Evolutionary conservation across 2,797 vertebrate genomes (phyloP).

Genomic region (Lithobates pipiens): DNA sequence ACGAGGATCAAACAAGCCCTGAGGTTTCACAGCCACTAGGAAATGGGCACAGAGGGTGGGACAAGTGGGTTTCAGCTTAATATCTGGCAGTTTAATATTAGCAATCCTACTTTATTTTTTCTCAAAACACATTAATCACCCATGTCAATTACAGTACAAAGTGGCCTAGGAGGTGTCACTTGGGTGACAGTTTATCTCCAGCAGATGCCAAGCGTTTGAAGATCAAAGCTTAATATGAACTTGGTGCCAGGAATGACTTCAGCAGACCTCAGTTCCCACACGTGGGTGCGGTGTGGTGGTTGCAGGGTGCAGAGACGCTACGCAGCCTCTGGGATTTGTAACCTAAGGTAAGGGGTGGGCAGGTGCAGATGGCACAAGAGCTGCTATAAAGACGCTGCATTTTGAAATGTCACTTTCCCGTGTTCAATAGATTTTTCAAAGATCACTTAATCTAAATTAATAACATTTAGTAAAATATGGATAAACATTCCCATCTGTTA

Average conservation of each 20-base stretch:
- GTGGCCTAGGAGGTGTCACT: conserved; percentile 45
- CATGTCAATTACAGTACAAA: conserved; percentile 22
- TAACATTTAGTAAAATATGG: background rate
- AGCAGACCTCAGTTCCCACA: conserved; percentile 46
- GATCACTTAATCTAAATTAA: background rate
- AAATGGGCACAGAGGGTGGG: conserved; percentile 44
- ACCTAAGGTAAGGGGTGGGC: background rate
- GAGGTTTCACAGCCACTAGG: conserved; percentile 44
- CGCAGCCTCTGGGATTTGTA: conserved; percentile 19
- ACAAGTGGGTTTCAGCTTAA: conserved; percentile 22
- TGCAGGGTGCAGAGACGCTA: conserved; percentile 15
- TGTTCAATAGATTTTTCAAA: background rate
- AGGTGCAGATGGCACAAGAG: background rate
- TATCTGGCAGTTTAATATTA: conserved; percentile 39
- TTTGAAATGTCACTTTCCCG: background rate
- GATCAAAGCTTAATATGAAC: conserved; percentile 42
- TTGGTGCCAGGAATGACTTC: conserved; percentile 47
- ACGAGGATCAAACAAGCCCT: conserved; percentile 48
- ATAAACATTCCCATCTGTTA: background rate
- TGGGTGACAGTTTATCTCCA: conserved; percentile 43
- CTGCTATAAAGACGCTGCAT: background rate
- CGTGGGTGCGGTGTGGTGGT: conserved; percentile 47
- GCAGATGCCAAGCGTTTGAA: conserved; percentile 48
- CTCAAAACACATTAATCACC: conserved; percentile 48
- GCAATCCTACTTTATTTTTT: conserved; percentile 39